These are phyloP conservation scores for Excalfactoria chinensis DNA, from an alignment of 2,113 vertebrate species.

Conservation along the genomic window DNA sequence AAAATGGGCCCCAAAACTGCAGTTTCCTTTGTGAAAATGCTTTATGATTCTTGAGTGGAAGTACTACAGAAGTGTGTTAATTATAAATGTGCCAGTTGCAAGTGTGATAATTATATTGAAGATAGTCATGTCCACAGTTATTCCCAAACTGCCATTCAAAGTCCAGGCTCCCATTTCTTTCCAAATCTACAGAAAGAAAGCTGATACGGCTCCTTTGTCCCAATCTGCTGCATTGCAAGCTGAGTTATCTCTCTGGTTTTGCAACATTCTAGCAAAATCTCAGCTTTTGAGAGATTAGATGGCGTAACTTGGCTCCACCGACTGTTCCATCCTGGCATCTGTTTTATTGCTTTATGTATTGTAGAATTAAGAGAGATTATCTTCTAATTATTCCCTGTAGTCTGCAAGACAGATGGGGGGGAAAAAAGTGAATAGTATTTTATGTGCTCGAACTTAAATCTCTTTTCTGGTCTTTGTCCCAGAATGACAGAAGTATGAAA, in stretches of 20 bases:
- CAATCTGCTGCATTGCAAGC: neutral
- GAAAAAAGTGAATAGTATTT: constrained; percentile 4
- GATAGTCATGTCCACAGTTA: neutral
- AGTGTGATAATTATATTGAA: neutral
- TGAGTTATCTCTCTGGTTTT: constrained; percentile 46
- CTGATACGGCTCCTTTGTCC: neutral
- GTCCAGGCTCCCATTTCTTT: constrained; percentile 29
- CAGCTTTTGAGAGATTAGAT: constrained; percentile 59
- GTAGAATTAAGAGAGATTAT: constrained; percentile 60
- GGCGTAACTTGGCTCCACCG: constrained; percentile 28
- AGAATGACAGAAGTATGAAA: constrained; percentile 16
- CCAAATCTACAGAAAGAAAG: neutral
- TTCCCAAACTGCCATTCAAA: constrained; percentile 14
- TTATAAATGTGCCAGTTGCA: neutral
- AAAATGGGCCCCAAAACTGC: neutral
- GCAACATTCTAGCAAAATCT: constrained; percentile 61
- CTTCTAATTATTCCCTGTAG: constrained; percentile 57
- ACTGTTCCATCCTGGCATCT: constrained; percentile 20
- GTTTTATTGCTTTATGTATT: constrained; percentile 57
- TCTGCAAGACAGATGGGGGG: constrained; percentile 43
- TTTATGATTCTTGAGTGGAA: neutral
- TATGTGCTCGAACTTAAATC: constrained; percentile 31
- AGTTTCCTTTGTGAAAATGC: neutral
- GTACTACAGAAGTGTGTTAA: constrained; percentile 7
- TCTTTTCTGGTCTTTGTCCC: constrained; percentile 10